phyloP scores from a whole-genome alignment of 2,113 vertebrate species.

The Centropus bengalensis region DNA sequence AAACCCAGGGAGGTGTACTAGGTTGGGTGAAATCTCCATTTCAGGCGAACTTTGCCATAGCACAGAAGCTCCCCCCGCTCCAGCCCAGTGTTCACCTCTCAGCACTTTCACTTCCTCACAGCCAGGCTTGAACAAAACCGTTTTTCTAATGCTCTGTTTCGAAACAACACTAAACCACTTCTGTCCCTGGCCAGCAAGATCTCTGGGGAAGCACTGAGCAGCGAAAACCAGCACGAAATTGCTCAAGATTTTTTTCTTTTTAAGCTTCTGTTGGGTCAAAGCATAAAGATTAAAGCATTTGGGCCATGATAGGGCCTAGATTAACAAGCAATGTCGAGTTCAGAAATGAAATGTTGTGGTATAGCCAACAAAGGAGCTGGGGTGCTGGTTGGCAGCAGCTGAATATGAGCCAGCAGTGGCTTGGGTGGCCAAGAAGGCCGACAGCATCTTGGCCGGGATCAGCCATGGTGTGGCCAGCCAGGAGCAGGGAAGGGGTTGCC shows the following conservation, averaged over 20 bases:
- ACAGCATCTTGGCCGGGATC: too few species aligned
- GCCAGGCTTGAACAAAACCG: rapidly evolving
- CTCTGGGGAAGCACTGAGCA: rapidly evolving
- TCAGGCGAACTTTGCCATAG: too few species aligned
- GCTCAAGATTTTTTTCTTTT: neutral
- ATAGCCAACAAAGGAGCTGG: neutral
- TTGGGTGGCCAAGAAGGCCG: too few species aligned
- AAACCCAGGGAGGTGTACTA: neutral
- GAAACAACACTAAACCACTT: rapidly evolving
- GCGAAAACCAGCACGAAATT: neutral
- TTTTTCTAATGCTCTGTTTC: neutral
- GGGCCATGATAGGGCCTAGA: neutral
- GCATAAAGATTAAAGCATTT: neutral
- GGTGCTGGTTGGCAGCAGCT: too few species aligned
- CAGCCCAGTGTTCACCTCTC: neutral
- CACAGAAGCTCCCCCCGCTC: neutral
- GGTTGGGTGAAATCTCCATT: neutral
- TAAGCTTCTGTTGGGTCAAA: rapidly evolving
- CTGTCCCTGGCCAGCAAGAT: neutral
- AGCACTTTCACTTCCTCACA: neutral
- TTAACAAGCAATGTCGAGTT: neutral
- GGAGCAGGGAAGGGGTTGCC: too few species aligned
- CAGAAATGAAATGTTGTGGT: neutral
- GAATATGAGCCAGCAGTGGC: too few species aligned
- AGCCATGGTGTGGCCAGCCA: too few species aligned